Evolutionary conservation across 2,797 vertebrate genomes (phyloP), one percentile per base, ranked within the genome.

Genomic region (Sternotherus odoratus): DNA sequence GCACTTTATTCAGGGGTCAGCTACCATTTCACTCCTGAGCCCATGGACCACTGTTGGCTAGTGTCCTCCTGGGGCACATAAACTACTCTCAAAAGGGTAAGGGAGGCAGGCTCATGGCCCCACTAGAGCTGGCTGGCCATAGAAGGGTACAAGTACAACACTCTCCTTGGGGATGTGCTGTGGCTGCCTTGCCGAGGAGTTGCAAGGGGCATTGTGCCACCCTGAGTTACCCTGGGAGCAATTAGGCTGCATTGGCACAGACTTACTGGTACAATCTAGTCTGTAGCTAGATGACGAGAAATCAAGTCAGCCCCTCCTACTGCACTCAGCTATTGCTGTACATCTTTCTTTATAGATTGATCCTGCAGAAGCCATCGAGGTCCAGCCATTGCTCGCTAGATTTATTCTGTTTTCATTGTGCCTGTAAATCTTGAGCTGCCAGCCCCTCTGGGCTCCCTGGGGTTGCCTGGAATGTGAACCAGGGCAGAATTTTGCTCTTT

Each of bases 381-480:
- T 26, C 12, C 72, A 74, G 72, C 24, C 43, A 28, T 46, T 74
- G 39, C 39, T 69, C 77, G 13, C 77, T 66, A 69, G 28, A 92
- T 85, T 86, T 92, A 83, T 86, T 92, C 88, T 90, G 11, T 74
- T 90, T 89, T n/a, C 24, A 48, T 13, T 74, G 19, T 69, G 79
- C 30, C 91, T 75, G 33, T 89, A 50, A 91, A 89, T 53, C 39
- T 11, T 30, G 33, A 77, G 3, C 26, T 77, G 86, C 6, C 5
- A 89, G 19, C 51, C 93, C 79, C 87, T 54, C 79, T 86, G 83
- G 43, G 85, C 54, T 74, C 6, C 10, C 66, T 36, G 81, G 16
- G n/a, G 66, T 72, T 79, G 49, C 36, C 77, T 50, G 48, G 69
- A 83, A 79, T 43, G 26, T 83, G 66, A 92, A 0, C 72, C 77